A percentile compares a stretch with the other conserved stretches of the same genome.
Conservation (phyloP, 2,888 invertebrate genomes). For the Hypsopygia costalis region DNA sequence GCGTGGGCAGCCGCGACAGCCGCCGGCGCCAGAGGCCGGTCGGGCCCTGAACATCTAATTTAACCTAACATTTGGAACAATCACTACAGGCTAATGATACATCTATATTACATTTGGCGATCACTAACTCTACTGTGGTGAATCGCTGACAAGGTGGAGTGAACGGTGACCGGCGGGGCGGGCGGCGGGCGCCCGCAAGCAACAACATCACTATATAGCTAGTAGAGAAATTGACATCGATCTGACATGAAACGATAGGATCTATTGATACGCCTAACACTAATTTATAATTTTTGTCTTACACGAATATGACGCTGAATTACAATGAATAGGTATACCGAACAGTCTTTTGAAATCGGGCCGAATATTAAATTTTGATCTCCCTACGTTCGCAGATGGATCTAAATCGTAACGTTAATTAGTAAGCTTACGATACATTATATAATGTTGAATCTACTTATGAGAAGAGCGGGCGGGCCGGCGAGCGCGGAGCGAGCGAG, state of each 20-base stretch:
- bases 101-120: constrained; percentile 78
- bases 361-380: constrained; percentile 82
- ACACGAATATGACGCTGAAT: constrained; percentile 59
- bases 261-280: constrained; percentile 56
- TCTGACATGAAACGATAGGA: constrained; percentile 49
- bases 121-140: constrained; percentile 69
- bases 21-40: constrained; percentile 33
- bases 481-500: no score
- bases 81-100: constrained; percentile 76
- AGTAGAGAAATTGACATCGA: constrained; percentile 58
- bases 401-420: constrained; percentile 53
- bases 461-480: constrained; percentile 31
- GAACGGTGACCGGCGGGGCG: not conserved
- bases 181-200: constrained; percentile 29
- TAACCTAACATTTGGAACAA: constrained; percentile 78
- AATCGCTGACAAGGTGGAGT: constrained; percentile 42
- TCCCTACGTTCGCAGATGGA: constrained; percentile 69
- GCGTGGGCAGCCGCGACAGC: not conserved
- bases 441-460: constrained; percentile 43
- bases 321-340: constrained; percentile 82
- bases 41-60: constrained; percentile 58
- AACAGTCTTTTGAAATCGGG: constrained; percentile 85
- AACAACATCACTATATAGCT: constrained; percentile 47
- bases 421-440: constrained; percentile 52
- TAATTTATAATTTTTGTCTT: constrained; percentile 48